These are phyloP conservation scores for Drosophila nr. medialis DNA, from an alignment of 2,888 invertebrate species.

Conservation along the genomic window DNA sequence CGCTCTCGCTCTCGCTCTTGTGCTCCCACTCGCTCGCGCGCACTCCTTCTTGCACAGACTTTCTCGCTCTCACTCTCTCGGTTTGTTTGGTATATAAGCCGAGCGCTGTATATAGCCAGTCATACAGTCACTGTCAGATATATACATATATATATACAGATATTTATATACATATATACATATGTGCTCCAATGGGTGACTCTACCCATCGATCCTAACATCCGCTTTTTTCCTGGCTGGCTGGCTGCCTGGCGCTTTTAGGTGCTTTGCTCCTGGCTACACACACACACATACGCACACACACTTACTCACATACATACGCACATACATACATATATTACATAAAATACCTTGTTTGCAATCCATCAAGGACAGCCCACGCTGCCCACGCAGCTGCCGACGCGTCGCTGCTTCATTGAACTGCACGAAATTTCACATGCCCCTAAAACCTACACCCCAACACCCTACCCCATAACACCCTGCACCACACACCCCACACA, in stretches of 20 bases:
- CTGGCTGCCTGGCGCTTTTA: slow-evolving; percentile 11
- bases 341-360: slow-evolving; percentile 78
- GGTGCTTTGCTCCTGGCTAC: slow-evolving; percentile 32
- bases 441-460: neutral
- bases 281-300: slow-evolving; percentile 1
- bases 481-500: neutral
- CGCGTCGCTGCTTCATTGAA: slow-evolving; percentile 31
- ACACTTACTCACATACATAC: neutral
- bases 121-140: slow-evolving; percentile 1
- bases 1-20: slow-evolving; percentile 7
- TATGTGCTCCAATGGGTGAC: slow-evolving; percentile 36
- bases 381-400: slow-evolving; percentile 6
- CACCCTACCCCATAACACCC: neutral
- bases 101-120: slow-evolving; percentile 9
- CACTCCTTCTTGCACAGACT: neutral
- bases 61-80: slow-evolving; percentile 20
- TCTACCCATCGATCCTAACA: neutral
- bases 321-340: slow-evolving; percentile 48
- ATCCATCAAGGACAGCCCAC: slow-evolving; percentile 77
- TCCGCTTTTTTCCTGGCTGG: slow-evolving; percentile 2
- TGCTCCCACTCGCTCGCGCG: slow-evolving; percentile 12
- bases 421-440: slow-evolving; percentile 36
- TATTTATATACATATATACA: slow-evolving; percentile 15
- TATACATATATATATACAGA: neutral
- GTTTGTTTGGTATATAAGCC: slow-evolving; percentile 25